A percentile compares a stretch with the other conserved stretches of the same genome.
Evolutionary conservation across 2,797 vertebrate species (phyloP).

Genomic region (Dallia pectoralis): DNA sequence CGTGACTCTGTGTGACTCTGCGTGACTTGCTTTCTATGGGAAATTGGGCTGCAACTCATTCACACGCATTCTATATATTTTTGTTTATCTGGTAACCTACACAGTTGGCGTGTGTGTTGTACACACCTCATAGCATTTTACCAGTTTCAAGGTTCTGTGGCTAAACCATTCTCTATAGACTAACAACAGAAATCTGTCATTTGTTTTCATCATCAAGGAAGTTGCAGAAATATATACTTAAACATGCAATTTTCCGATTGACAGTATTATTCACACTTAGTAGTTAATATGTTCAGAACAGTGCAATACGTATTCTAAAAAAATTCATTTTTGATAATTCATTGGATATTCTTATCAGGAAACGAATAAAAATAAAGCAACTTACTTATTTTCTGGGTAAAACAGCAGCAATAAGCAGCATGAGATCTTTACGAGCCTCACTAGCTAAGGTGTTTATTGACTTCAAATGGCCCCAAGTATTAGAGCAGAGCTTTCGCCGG

Average conservation of each 20-base stretch:
- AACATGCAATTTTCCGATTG: background rate
- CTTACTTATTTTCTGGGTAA: background rate
- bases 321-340: background rate
- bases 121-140: conserved; percentile 29
- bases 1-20: conserved; percentile 5
- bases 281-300: background rate
- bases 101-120: conserved; percentile 16
- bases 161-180: conserved; percentile 9
- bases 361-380: background rate
- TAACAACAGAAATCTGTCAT: conserved; percentile 5
- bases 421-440: background rate
- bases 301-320: background rate
- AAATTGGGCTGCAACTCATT: conserved; percentile 10
- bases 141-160: background rate
- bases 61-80: conserved; percentile 28
- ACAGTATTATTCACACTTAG: background rate
- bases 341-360: background rate
- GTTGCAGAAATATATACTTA: background rate
- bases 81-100: conserved; percentile 41
- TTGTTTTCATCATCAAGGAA: conserved; percentile 1
- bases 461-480: background rate
- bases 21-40: background rate
- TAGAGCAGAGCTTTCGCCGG: background rate
- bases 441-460: conserved; percentile 1
- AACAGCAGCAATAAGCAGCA: conserved; percentile 1